Conservation (phyloP, 2,113 vertebrate species). For the Ochotona princeps region DNA sequence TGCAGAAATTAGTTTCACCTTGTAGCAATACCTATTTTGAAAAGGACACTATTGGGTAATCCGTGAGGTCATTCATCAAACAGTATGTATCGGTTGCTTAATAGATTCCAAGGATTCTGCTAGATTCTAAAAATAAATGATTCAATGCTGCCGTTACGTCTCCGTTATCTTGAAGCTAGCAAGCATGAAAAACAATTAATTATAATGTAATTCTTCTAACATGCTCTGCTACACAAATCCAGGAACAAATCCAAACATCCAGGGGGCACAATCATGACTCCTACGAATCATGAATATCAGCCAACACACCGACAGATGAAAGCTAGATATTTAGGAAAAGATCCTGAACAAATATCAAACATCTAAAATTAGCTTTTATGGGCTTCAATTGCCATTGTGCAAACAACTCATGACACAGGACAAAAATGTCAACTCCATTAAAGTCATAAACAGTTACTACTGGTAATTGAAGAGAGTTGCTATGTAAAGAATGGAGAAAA, state of each 20-base stretch:
- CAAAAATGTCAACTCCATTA: not conserved
- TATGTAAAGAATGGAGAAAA: not conserved
- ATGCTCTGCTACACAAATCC: not conserved
- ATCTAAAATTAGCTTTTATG: not conserved
- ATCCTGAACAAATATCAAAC: not conserved
- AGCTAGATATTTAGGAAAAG: not conserved
- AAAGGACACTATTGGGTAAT: not conserved
- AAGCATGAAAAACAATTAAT: not conserved
- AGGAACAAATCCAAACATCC: not conserved
- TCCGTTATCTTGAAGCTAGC: constrained; percentile 10
- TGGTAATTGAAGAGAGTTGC: not conserved
- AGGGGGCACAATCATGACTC: not conserved
- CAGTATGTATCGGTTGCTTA: constrained; percentile 6
- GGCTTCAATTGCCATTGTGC: not conserved
- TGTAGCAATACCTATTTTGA: not conserved
- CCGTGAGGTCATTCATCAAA: not conserved
- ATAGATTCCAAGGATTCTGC: not conserved
- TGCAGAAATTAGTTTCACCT: not conserved
- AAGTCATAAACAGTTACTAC: not conserved
- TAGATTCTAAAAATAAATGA: not conserved
- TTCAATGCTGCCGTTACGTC: not conserved
- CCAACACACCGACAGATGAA: not conserved
- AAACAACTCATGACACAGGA: not conserved
- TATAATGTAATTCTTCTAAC: not conserved
- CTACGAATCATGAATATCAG: not conserved